phyloP scores from a whole-genome alignment of 2,888 invertebrate genomes.

The Oxycera nigricornis region DNA sequence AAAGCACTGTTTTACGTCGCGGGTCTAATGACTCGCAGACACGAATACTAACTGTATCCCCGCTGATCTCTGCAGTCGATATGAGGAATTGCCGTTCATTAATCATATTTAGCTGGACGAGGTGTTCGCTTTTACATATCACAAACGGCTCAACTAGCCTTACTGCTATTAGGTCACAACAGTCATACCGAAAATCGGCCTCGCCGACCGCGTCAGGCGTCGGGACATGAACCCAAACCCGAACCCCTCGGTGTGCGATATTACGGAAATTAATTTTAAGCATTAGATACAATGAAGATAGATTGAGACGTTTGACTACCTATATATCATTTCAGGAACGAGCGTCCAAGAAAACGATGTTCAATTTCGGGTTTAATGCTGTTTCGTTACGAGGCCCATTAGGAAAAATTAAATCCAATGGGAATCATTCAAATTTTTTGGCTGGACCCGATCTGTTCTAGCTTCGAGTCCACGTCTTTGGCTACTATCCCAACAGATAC shows the following conservation, averaged over 20 bases:
- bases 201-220: background rate
- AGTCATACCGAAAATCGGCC: constrained; percentile 13
- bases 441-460: background rate
- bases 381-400: constrained; percentile 2
- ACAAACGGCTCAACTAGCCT: background rate
- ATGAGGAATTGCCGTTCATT: constrained; percentile 36
- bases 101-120: constrained; percentile 38
- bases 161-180: constrained; percentile 15
- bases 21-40: constrained; percentile 31
- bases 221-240: background rate
- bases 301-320: constrained; percentile 45
- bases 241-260: constrained; percentile 29
- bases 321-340: constrained; percentile 20
- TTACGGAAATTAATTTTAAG: constrained; percentile 44
- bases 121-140: constrained; percentile 38
- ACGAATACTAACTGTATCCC: constrained; percentile 37
- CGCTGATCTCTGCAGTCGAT: constrained; percentile 23
- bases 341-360: constrained; percentile 5
- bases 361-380: constrained; percentile 1
- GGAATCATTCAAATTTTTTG: constrained; percentile 11
- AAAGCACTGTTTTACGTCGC: constrained; percentile 15
- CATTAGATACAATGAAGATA: constrained; percentile 43
- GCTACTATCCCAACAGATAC: background rate
- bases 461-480: background rate
- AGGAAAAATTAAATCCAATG: constrained; percentile 11